Conservation (phyloP, 2,888 invertebrate genomes). For the Empis stercorea region DNA sequence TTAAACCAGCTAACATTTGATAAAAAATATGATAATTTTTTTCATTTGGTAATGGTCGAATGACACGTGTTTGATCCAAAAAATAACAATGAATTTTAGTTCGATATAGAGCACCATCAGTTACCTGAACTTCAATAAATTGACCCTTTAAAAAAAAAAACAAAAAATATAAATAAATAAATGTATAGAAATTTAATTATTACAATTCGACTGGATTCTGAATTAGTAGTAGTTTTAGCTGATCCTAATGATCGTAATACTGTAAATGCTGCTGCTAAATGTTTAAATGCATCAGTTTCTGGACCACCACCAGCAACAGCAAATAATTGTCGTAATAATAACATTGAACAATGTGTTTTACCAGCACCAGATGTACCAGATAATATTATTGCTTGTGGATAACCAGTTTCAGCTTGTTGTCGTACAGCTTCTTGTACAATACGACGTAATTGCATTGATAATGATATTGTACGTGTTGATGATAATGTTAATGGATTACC, state of each 20-base stretch:
- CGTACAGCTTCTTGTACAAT: slow-evolving; percentile 85
- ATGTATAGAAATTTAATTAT: too few species aligned
- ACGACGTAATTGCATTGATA: slow-evolving; percentile 71
- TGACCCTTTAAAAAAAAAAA: slow-evolving; percentile 54
- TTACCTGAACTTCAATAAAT: slow-evolving; percentile 92
- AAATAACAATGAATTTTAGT: slow-evolving; percentile 96
- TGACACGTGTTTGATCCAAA: slow-evolving; percentile 85
- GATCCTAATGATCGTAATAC: slow-evolving; percentile 83
- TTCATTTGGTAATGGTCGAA: slow-evolving; percentile 70
- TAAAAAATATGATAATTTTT: slow-evolving; percentile 96
- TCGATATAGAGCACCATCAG: slow-evolving; percentile 85
- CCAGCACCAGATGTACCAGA: slow-evolving; percentile 87
- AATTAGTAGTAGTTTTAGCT: slow-evolving; percentile 80
- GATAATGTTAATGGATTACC: slow-evolving; percentile 78
- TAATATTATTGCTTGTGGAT: slow-evolving; percentile 87
- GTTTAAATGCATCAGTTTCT: slow-evolving; percentile 92
- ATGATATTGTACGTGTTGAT: slow-evolving; percentile 58
- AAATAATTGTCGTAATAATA: slow-evolving; percentile 78
- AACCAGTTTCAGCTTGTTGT: slow-evolving; percentile 89
- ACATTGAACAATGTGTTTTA: slow-evolving; percentile 87
- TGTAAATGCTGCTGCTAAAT: slow-evolving; percentile 88
- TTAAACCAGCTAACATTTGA: slow-evolving; percentile 83
- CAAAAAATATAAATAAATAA: background rate
- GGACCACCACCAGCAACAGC: slow-evolving; percentile 89
- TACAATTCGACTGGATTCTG: slow-evolving; percentile 88